phyloP scores from a whole-genome alignment of 2,888 invertebrate genomes.

The Rhopalosiphum nymphaeae region DNA sequence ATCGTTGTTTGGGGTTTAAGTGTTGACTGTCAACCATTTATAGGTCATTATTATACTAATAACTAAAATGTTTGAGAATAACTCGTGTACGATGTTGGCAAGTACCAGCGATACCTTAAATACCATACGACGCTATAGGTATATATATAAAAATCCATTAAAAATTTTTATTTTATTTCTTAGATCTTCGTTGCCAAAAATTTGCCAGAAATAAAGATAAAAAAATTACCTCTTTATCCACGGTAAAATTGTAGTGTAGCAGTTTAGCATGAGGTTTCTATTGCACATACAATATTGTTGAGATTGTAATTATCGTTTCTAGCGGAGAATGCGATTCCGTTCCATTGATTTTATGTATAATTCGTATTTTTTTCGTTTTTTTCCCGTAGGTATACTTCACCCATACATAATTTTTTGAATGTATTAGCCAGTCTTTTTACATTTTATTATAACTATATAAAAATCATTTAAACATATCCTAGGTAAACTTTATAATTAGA shows the following conservation, averaged over 20 bases:
- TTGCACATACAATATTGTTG: neutral
- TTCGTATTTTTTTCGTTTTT: neutral
- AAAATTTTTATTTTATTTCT: neutral
- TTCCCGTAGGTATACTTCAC: neutral
- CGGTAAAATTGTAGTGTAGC: neutral
- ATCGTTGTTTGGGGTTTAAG: neutral
- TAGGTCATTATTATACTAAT: neutral
- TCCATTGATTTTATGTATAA: neutral
- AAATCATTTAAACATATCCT: neutral
- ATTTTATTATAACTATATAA: neutral
- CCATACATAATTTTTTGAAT: neutral
- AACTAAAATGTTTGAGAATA: neutral
- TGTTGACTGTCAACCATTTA: neutral
- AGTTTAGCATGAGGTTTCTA: neutral
- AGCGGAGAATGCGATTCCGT: neutral
- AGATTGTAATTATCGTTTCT: neutral
- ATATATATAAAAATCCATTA: neutral
- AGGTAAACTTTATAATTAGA: neutral
- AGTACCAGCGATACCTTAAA: neutral
- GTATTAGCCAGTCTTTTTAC: neutral
- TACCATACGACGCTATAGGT: neutral
- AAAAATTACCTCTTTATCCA: neutral
- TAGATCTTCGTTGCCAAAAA: neutral
- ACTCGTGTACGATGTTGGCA: neutral
- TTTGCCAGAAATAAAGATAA: neutral